Percentiles rank a stretch among this genome's conserved stretches.
Conservation (phyloP, 2,113 vertebrate species). For the Halcyon malimbica region DNA sequence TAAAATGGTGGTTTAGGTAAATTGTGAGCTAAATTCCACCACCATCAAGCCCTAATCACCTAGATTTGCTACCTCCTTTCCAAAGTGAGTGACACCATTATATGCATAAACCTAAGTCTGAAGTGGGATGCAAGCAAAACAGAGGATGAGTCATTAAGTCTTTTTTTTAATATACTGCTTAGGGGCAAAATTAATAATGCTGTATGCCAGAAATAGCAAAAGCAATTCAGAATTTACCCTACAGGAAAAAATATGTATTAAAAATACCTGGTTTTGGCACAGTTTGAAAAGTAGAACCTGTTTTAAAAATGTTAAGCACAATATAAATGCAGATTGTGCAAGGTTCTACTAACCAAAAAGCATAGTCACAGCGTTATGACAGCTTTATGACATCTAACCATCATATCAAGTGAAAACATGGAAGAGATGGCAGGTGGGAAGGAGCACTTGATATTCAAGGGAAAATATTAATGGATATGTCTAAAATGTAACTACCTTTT, state of each 20-base stretch:
- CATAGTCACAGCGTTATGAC: conserved; percentile 57
- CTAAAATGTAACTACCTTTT: conserved; percentile 45
- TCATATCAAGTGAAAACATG: conserved; percentile 45
- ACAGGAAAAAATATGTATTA: background rate
- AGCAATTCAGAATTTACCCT: background rate
- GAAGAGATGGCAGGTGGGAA: conserved; percentile 40
- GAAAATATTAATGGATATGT: conserved; percentile 58
- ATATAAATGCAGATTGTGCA: background rate
- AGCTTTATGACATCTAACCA: conserved; percentile 44
- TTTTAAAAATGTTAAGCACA: background rate
- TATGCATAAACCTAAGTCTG: background rate
- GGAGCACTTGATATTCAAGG: conserved; percentile 39
- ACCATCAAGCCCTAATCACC: background rate
- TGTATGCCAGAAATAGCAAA: background rate
- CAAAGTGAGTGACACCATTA: background rate
- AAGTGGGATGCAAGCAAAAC: background rate
- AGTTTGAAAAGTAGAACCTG: background rate
- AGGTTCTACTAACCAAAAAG: conserved; percentile 27
- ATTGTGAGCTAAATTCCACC: background rate
- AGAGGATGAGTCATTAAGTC: background rate
- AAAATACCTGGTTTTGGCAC: background rate
- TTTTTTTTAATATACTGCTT: background rate
- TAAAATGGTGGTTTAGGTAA: background rate
- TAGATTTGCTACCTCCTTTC: background rate
- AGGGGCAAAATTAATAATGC: background rate